Evolutionary conservation across 2,113 vertebrate genomes (phyloP).

Genomic region (Paralichthys olivaceus): DNA sequence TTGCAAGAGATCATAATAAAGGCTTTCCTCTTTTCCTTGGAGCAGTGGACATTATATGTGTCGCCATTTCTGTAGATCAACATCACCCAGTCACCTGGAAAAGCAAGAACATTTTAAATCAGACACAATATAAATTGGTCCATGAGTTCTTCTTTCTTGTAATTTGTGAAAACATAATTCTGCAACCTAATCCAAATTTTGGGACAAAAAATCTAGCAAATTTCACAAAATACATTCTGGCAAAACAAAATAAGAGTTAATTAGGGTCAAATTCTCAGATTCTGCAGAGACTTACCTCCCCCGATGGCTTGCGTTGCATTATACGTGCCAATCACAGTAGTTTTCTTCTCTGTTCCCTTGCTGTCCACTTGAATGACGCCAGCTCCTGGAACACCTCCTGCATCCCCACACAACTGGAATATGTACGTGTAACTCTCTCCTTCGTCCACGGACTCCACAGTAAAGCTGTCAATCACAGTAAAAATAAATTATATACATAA

Average conservation of each 20-base stretch:
- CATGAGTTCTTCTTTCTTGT: no score
- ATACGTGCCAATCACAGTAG: conserved; percentile 85
- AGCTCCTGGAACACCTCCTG: conserved; percentile 71
- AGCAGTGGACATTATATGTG: conserved; percentile 85
- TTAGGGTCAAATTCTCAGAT: neutral
- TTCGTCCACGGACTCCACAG: neutral
- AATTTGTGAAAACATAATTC: no score
- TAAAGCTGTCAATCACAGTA: conserved; percentile 57
- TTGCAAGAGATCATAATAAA: conserved; percentile 94
- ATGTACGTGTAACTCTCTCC: conserved; percentile 82
- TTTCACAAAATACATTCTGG: neutral
- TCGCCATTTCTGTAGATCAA: conserved; percentile 89
- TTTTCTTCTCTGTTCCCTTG: conserved; percentile 3
- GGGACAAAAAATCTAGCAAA: neutral
- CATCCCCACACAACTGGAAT: conserved; percentile 91
- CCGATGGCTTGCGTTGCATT: conserved; percentile 84
- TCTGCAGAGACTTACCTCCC: conserved; percentile 87
- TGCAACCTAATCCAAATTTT: no score
- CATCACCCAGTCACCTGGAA: conserved; percentile 93
- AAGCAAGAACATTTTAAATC: conserved; percentile 5
- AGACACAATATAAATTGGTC: conserved; percentile 3
- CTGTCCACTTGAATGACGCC: conserved; percentile 85
- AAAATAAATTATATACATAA: neutral
- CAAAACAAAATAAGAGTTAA: neutral
- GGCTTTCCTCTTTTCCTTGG: conserved; percentile 84